Conservation (phyloP, 2,797 vertebrate genomes). For the Brachyrhaphis roseni region DNA sequence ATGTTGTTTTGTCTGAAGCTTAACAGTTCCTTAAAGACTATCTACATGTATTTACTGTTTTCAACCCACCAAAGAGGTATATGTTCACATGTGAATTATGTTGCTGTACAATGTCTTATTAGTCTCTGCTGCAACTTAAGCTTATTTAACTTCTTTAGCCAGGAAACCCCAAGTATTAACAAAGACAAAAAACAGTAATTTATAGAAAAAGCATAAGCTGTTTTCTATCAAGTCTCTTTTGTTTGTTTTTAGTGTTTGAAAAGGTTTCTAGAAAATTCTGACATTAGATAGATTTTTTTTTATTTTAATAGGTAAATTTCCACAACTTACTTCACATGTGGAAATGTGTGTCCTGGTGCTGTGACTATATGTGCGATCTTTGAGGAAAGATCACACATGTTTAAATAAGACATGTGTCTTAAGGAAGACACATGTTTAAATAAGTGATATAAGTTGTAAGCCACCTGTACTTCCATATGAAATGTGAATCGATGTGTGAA, state of each 20-base stretch:
- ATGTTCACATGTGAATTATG: slow-evolving; percentile 42
- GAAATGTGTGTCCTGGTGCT: slow-evolving; percentile 35
- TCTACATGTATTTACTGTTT: slow-evolving; percentile 30
- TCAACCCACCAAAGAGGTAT: slow-evolving; percentile 8
- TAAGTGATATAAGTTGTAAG: slow-evolving; percentile 12
- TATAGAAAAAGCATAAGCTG: neutral
- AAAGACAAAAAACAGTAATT: neutral
- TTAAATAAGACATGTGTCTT: slow-evolving; percentile 5
- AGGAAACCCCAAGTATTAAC: neutral
- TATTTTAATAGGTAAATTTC: neutral
- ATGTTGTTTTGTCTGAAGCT: slow-evolving; percentile 44
- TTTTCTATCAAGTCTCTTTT: neutral
- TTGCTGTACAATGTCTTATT: neutral
- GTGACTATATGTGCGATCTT: slow-evolving; percentile 44
- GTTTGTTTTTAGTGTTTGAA: neutral
- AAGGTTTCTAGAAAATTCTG: neutral
- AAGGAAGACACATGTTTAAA: slow-evolving; percentile 36
- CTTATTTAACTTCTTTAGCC: neutral
- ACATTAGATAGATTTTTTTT: neutral
- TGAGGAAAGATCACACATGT: slow-evolving; percentile 31
- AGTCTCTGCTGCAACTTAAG: neutral
- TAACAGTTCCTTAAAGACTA: slow-evolving; percentile 40
- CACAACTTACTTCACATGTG: slow-evolving; percentile 37
- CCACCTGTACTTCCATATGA: slow-evolving; percentile 38
- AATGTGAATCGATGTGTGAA: slow-evolving; percentile 57